Conservation (phyloP, 2,797 vertebrate genomes). For the Anniella stebbinsi region DNA sequence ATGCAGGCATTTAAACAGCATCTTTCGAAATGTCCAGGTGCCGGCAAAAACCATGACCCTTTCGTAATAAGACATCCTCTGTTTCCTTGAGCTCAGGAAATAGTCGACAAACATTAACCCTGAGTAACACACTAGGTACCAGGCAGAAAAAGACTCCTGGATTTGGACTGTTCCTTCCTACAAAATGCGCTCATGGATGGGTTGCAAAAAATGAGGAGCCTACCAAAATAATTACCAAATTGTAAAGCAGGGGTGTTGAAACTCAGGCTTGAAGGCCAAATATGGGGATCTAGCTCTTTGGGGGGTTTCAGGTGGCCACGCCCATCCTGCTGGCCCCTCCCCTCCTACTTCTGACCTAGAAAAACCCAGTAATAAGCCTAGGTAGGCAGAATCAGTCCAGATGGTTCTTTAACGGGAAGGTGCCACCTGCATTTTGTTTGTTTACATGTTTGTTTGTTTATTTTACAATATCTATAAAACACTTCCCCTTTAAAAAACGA, state of each 20-base stretch:
- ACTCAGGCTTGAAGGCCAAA: no score
- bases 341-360: no score
- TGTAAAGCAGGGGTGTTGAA: not conserved
- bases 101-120: not conserved
- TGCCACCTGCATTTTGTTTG: no score
- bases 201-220: accelerated
- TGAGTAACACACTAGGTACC: accelerated
- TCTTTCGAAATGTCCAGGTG: slow-evolving; percentile 51
- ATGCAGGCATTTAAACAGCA: slow-evolving; percentile 39
- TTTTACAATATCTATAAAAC: no score
- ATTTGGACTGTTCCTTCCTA: not conserved
- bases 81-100: not conserved
- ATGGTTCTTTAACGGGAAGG: no score
- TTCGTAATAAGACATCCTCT: not conserved
- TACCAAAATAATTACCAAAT: not conserved
- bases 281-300: no score
- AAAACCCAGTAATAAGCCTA: no score
- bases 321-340: not conserved
- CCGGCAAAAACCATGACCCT: not conserved
- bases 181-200: not conserved
- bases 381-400: no score
- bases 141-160: not conserved
- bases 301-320: not conserved
- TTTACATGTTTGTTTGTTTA: no score
- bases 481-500: no score